These are phyloP conservation scores for Oxyscelio sp. DNA, from an alignment of 2,888 invertebrate genomes.

Conservation along the genomic window DNA sequence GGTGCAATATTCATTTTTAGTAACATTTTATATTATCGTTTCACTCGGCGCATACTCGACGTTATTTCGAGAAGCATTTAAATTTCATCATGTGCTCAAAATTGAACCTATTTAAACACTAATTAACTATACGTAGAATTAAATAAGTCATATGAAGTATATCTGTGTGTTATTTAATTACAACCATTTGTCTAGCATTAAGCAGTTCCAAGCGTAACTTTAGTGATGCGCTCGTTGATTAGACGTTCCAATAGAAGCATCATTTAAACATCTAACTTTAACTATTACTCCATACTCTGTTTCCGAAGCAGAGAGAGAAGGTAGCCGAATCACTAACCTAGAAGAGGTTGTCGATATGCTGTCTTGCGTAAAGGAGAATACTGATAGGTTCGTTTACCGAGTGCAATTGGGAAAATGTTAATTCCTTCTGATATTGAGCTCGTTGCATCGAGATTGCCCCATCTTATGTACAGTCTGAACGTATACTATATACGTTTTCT, in stretches of 20 bases:
- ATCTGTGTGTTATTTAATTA: constrained; percentile 61
- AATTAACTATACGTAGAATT: too few species aligned
- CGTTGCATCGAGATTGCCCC: constrained; percentile 62
- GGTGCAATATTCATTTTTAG: too few species aligned
- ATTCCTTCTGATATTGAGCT: constrained; percentile 73
- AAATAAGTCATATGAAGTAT: constrained; percentile 47
- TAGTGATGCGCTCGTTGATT: constrained; percentile 76
- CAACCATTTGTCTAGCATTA: constrained; percentile 53
- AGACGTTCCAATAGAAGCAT: constrained; percentile 75
- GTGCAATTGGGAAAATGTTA: constrained; percentile 78
- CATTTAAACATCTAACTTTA: constrained; percentile 81
- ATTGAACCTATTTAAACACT: too few species aligned
- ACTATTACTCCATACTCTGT: constrained; percentile 75
- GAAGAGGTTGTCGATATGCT: constrained; percentile 63
- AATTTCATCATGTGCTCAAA: too few species aligned
- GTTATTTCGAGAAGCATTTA: too few species aligned
- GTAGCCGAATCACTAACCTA: constrained; percentile 50
- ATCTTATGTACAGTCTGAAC: constrained; percentile 29
- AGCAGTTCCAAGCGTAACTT: constrained; percentile 55
- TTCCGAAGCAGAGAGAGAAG: constrained; percentile 53
- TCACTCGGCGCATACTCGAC: too few species aligned
- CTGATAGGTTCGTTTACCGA: constrained; percentile 70
- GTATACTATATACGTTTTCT: constrained; percentile 1
- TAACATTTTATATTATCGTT: too few species aligned
- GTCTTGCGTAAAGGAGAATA: constrained; percentile 70